phyloP scores from a whole-genome alignment of 2,113 vertebrate species.

The Neolamprologus modestus region DNA sequence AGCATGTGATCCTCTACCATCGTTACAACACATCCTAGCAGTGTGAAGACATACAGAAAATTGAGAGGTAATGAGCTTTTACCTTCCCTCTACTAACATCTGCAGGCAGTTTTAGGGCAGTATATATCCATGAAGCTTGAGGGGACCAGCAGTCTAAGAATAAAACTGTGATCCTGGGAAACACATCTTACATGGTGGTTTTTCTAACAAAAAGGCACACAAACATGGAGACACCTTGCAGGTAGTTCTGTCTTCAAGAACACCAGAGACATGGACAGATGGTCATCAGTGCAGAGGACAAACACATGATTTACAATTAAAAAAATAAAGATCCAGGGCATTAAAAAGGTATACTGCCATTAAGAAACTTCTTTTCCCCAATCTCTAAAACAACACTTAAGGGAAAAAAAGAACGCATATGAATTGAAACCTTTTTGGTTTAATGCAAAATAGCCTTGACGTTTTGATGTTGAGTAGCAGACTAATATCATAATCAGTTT shows the following conservation, averaged over 20 bases:
- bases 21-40: not conserved
- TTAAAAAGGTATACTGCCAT: not conserved
- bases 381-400: not conserved
- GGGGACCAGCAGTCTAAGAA: not conserved
- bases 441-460: not conserved
- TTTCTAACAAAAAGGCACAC: not conserved
- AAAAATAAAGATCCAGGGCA: not conserved
- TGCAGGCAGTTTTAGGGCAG: not conserved
- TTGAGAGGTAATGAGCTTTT: not conserved
- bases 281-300: slow-evolving; percentile 41
- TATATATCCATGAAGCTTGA: not conserved
- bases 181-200: not conserved
- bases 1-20: not conserved
- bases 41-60: not conserved
- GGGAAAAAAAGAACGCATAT: not conserved
- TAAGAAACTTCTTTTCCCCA: not conserved
- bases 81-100: not conserved
- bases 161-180: not conserved
- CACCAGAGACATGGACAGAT: not conserved
- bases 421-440: not conserved
- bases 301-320: not conserved
- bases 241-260: not conserved
- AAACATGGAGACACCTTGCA: not conserved
- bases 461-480: not conserved
- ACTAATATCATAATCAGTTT: not conserved